Conservation (phyloP, 2,888 invertebrate genomes). For the Thysanoteuthis rhombus region DNA sequence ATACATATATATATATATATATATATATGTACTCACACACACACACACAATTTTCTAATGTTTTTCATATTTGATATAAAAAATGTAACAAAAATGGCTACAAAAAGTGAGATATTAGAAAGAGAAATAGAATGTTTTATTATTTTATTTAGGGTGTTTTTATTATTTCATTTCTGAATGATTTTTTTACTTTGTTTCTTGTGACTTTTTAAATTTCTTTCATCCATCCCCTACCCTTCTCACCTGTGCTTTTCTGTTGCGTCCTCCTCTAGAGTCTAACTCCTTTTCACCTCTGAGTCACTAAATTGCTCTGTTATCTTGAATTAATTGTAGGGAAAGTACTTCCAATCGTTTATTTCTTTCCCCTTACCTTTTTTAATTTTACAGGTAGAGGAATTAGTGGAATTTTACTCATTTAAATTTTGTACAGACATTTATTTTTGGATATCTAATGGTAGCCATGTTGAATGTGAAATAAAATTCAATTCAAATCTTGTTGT, state of each 20-base stretch:
- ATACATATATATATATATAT: no score
- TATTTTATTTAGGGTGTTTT: not conserved
- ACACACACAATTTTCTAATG: no score
- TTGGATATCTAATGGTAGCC: not conserved
- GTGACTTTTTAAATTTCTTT: not conserved
- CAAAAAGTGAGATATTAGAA: no score
- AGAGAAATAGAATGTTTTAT: no score
- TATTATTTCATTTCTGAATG: not conserved
- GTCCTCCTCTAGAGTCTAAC: not conserved
- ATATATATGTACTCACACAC: no score
- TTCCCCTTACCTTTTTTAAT: not conserved
- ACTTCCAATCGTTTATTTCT: not conserved
- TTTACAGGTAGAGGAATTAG: not conserved
- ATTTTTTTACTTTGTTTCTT: not conserved
- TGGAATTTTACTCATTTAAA: not conserved
- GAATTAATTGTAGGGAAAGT: not conserved
- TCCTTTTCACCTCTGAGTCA: conserved; percentile 12
- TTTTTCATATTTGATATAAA: not conserved
- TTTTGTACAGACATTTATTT: not conserved
- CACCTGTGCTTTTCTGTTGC: not conserved
- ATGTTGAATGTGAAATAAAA: not conserved
- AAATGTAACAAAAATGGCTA: not conserved
- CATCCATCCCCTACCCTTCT: not conserved
- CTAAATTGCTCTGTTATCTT: not conserved
- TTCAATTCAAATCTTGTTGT: not conserved